phyloP scores from a whole-genome alignment of 1,140 invertebrate species.

The Neodiprion virginianus region DNA sequence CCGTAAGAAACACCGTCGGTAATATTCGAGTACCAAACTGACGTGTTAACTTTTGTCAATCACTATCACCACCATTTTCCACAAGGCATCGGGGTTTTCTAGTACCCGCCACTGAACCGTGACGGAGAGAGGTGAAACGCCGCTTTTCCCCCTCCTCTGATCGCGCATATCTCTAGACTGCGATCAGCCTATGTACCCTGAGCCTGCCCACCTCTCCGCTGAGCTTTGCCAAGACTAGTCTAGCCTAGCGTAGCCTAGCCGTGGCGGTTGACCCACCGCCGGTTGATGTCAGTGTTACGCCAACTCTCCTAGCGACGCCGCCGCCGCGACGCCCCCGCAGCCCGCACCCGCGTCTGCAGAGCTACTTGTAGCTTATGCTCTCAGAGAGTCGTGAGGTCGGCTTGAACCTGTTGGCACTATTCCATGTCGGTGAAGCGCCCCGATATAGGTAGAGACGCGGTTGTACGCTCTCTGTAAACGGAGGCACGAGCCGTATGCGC shows the following conservation, averaged over 20 bases:
- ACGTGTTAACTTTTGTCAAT: too few relatives aligned
- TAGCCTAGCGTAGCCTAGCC: slow-evolving; percentile 24
- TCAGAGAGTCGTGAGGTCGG: background rate
- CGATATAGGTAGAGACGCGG: too few relatives aligned
- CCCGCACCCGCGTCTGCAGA: too few relatives aligned
- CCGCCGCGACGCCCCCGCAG: background rate
- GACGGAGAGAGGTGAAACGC: background rate
- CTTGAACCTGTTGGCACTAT: background rate
- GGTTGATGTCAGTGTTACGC: slow-evolving; percentile 36
- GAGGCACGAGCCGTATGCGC: too few relatives aligned
- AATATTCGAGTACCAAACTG: too few relatives aligned
- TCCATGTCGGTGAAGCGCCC: background rate
- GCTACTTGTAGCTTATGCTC: background rate
- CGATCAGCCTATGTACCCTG: too few relatives aligned
- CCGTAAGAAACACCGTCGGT: too few relatives aligned
- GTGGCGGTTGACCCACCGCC: slow-evolving; percentile 33
- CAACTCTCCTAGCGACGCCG: slow-evolving; percentile 22
- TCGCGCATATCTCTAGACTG: too few relatives aligned
- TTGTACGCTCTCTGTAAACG: too few relatives aligned
- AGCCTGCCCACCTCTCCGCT: background rate
- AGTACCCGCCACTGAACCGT: background rate
- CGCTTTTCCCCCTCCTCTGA: too few relatives aligned
- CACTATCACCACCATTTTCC: too few relatives aligned
- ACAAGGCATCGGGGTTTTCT: too few relatives aligned
- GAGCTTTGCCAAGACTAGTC: background rate